phyloP scores from a whole-genome alignment of 2,888 invertebrate genomes.

The Sesia bembeciformis region DNA sequence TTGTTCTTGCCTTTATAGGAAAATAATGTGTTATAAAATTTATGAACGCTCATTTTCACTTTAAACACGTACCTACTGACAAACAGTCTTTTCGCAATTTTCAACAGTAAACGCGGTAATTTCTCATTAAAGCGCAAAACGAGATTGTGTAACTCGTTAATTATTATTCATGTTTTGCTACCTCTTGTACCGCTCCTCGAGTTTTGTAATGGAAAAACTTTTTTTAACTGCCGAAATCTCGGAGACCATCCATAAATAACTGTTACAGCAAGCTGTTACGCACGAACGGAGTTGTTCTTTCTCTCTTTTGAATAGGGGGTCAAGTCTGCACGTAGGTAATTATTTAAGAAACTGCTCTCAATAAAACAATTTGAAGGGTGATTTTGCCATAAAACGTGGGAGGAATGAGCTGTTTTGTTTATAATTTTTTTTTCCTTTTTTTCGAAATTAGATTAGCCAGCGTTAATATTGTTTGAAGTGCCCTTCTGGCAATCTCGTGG shows the following conservation, averaged over 20 bases:
- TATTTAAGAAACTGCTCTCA: conserved; percentile 42
- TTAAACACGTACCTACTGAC: not conserved
- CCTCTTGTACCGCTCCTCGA: conserved; percentile 39
- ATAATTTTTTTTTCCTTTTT: conserved; percentile 3
- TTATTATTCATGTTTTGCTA: conserved; percentile 56
- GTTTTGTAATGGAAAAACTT: conserved; percentile 68
- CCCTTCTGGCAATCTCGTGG: not conserved
- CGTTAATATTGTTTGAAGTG: not conserved
- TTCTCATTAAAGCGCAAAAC: conserved; percentile 6
- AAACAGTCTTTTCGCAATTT: not conserved
- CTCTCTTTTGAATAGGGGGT: conserved; percentile 44
- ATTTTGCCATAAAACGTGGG: conserved; percentile 33
- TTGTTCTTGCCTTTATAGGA: no score
- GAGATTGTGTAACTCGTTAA: conserved; percentile 25
- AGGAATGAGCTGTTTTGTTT: conserved; percentile 9
- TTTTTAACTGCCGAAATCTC: conserved; percentile 60
- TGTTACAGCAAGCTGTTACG: conserved; percentile 68
- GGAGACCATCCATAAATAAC: conserved; percentile 62
- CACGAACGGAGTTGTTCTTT: conserved; percentile 46
- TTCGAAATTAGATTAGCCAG: conserved; percentile 3
- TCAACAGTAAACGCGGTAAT: not conserved
- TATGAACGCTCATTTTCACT: no score
- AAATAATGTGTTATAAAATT: no score
- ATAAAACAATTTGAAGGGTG: conserved; percentile 25
- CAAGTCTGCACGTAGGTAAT: conserved; percentile 60